Evolutionary conservation across 2,797 vertebrate genomes (phyloP).

Genomic region (Macroramphosus scolopax): DNA sequence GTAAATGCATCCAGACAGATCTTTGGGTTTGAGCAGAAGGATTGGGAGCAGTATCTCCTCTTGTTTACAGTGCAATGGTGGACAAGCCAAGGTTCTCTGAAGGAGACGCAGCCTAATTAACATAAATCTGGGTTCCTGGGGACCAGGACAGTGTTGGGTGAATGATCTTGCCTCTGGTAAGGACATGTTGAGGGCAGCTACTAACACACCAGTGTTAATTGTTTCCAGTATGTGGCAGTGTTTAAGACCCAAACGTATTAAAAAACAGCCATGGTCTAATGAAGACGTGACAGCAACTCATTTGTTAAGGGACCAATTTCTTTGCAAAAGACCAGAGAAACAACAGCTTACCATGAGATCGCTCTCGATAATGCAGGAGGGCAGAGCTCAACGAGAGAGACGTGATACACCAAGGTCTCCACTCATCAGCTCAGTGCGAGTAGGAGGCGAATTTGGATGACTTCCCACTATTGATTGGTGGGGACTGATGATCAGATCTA

Average conservation of each 20-base stretch:
- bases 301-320: conserved; percentile 64
- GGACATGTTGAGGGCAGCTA: conserved; percentile 84
- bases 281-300: conserved; percentile 62
- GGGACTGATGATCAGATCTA: conserved; percentile 69
- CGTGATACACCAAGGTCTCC: conserved; percentile 58
- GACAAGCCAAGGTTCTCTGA: conserved; percentile 89
- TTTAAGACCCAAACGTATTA: conserved; percentile 80
- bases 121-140: conserved; percentile 85
- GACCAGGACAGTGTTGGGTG: conserved; percentile 76
- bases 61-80: conserved; percentile 83
- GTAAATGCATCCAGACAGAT: conserved; percentile 48
- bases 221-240: conserved; percentile 81
- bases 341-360: conserved; percentile 30
- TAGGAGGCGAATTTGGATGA: conserved; percentile 64
- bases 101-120: conserved; percentile 92
- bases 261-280: conserved; percentile 76
- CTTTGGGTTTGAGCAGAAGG: conserved; percentile 26
- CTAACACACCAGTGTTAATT: conserved; percentile 85
- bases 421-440: conserved; percentile 65
- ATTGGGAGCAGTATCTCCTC: conserved; percentile 70
- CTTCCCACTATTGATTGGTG: conserved; percentile 65
- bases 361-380: conserved; percentile 46
- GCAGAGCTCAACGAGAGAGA: conserved; percentile 33
- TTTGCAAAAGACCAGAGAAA: conserved; percentile 55
- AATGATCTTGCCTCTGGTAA: conserved; percentile 89